A percentile compares a stretch with the other conserved stretches of the same genome.
These are phyloP conservation scores for Archegozetes longisetosus DNA, from an alignment of 1,140 invertebrate genomes.

Conservation along the genomic window DNA sequence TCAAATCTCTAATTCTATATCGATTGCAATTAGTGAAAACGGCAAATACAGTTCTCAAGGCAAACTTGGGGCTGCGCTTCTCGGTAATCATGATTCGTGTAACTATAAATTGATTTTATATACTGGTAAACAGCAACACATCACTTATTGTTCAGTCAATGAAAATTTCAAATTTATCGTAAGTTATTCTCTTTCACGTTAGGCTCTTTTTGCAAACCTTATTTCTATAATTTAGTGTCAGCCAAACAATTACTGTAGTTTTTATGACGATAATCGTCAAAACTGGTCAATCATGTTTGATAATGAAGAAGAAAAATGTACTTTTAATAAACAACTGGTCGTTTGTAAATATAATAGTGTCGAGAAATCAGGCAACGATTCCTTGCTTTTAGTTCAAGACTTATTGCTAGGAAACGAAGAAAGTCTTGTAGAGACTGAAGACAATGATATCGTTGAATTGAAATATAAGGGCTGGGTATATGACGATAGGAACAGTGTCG, in stretches of 20 bases:
- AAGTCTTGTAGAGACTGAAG: too few species aligned
- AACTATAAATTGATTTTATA: slow-evolving; percentile 1
- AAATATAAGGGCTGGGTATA: too few species aligned
- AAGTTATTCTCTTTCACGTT: not conserved
- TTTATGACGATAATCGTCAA: not conserved
- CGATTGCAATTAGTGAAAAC: not conserved
- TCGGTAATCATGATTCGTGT: not conserved
- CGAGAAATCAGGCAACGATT: too few species aligned
- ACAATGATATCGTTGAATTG: too few species aligned
- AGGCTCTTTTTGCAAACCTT: not conserved
- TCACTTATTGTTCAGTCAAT: not conserved
- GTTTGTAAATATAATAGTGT: too few species aligned
- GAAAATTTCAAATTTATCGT: not conserved
- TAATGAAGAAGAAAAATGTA: too few species aligned
- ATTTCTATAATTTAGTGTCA: not conserved
- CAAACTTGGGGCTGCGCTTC: not conserved
- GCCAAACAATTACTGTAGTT: not conserved
- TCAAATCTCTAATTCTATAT: not conserved
- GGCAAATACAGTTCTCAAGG: not conserved
- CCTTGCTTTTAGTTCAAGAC: too few species aligned
- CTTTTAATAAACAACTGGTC: too few species aligned
- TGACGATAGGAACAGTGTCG: too few species aligned
- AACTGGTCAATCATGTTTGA: slow-evolving; percentile 1
- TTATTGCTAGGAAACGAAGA: too few species aligned
- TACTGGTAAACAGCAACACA: not conserved